Conservation (phyloP, 2,113 vertebrate species). For the Seriola dumerili region DNA sequence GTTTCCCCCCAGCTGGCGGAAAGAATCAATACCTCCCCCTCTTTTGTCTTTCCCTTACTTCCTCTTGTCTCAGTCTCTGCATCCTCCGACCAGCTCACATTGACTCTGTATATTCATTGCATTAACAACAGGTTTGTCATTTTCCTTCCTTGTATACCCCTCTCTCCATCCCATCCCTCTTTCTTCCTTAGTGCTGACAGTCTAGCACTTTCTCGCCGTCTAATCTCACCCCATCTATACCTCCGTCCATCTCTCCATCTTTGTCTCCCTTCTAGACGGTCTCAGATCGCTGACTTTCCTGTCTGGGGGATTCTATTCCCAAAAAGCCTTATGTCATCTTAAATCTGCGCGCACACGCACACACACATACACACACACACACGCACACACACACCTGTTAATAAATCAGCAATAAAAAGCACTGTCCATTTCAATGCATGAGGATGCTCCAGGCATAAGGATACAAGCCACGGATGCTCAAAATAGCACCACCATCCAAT, state of each 20-base stretch:
- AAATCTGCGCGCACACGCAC: neutral
- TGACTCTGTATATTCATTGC: conserved; percentile 20
- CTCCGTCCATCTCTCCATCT: neutral
- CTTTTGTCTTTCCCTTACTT: conserved; percentile 40
- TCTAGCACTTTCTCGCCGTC: neutral
- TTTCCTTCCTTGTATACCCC: neutral
- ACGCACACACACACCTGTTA: neutral
- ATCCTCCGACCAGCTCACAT: conserved; percentile 34
- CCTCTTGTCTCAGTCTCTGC: conserved; percentile 30
- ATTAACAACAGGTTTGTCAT: conserved; percentile 8
- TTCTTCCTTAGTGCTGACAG: neutral
- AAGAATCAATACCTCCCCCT: conserved; percentile 59
- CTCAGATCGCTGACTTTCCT: conserved; percentile 16
- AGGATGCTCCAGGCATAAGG: conserved; percentile 11
- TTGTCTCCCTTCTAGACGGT: conserved; percentile 10
- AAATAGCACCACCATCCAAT: conserved; percentile 50
- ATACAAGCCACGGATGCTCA: conserved; percentile 14
- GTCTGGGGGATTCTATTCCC: neutral
- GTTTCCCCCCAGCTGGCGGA: conserved; percentile 48
- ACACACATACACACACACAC: neutral
- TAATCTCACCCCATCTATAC: neutral
- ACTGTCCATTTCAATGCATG: conserved; percentile 1
- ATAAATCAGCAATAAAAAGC: conserved; percentile 3
- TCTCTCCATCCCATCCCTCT: neutral
- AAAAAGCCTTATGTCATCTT: neutral